Base-by-base conservation (phyloP, 2,888 invertebrate genomes). In the Antheraea assamensis region DNA sequence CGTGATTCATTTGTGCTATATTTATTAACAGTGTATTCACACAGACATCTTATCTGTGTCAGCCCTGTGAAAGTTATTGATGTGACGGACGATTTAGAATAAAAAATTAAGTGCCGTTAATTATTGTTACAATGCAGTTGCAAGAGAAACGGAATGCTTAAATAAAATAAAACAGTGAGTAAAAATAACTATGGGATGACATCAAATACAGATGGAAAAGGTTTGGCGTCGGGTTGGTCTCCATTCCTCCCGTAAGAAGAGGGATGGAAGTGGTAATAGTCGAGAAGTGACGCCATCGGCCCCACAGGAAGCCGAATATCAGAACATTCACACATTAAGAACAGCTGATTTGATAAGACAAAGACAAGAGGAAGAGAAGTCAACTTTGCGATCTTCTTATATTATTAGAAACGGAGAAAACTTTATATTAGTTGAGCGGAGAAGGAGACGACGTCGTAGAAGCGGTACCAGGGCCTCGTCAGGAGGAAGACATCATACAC, bases 181-280 rank as follows among this genome's bases (percentile, higher is more conserved):
- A 76, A 74, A 74, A 84, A 88, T 89, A 88, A 91, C 84, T 87
- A 94, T 94, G 94, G 94, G 94, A 94, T 94, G 94, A 94, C 90
- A 91, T 85, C 84, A 88, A 92, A 92, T 86, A 91, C 85, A 85
- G 91, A 94, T 95, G 95, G 95, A 95, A 94, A 95, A 95, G 90
- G 94, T 95, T 92, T 95, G 95, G 95, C 93, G 94, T 88, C 90
- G 94, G 80, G 95, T 95, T 81, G 95, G 95, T 87, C 95, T 95
- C 90, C 95, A 95, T 92, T 95, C 95, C 92, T 94, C 95, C 89
- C 95, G 95, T 74, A 94, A 94, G 90, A 95, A 95, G 92, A 93
- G 94, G 92, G 95, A 95, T 90, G 94, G 94, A 91, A 94, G 94
- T 83, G 94, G 94, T 78, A 91, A 93, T 81, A 94, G 94, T 82